Evolutionary conservation across 2,888 invertebrate species (phyloP).

Genomic region (Aleiodes testaceus): DNA sequence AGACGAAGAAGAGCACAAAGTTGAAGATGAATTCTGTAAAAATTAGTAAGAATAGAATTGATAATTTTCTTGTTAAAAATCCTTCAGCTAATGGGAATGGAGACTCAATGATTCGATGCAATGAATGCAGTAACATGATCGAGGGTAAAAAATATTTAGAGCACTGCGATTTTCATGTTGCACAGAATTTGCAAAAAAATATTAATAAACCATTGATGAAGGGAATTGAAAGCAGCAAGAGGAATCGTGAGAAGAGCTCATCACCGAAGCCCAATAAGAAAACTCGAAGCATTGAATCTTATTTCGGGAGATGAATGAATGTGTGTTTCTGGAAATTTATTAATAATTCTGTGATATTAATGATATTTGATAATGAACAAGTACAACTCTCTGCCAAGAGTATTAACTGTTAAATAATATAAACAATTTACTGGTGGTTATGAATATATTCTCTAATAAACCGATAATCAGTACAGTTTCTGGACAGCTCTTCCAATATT

Average conservation of each 20-base stretch:
- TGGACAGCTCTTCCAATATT: too few relatives aligned
- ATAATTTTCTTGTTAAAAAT: conserved; percentile 74
- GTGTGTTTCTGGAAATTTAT: background rate
- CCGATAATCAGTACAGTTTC: too few relatives aligned
- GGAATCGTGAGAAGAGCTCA: conserved; percentile 24
- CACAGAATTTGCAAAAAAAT: conserved; percentile 79
- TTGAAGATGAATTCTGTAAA: conserved; percentile 45
- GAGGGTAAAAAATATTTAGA: conserved; percentile 78
- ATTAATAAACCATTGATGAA: conserved; percentile 73
- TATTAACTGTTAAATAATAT: too few relatives aligned
- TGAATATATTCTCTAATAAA: conserved; percentile 97
- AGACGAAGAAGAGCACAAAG: conserved; percentile 46
- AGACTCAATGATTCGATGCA: conserved; percentile 75
- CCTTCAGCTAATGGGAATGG: conserved; percentile 56
- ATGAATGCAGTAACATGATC: conserved; percentile 81
- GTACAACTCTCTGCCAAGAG: conserved; percentile 54
- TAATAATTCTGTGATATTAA: background rate
- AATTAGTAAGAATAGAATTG: conserved; percentile 53
- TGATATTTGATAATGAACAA: conserved; percentile 65
- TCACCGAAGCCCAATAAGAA: conserved; percentile 38
- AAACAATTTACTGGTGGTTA: conserved; percentile 90
- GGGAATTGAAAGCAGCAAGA: conserved; percentile 42
- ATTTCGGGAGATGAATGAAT: conserved; percentile 50
- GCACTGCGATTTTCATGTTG: conserved; percentile 90
- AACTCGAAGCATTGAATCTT: conserved; percentile 40